These are phyloP conservation scores for Forbesichthys papilliferus DNA, from an alignment of 2,113 vertebrate genomes.

Conservation along the genomic window DNA sequence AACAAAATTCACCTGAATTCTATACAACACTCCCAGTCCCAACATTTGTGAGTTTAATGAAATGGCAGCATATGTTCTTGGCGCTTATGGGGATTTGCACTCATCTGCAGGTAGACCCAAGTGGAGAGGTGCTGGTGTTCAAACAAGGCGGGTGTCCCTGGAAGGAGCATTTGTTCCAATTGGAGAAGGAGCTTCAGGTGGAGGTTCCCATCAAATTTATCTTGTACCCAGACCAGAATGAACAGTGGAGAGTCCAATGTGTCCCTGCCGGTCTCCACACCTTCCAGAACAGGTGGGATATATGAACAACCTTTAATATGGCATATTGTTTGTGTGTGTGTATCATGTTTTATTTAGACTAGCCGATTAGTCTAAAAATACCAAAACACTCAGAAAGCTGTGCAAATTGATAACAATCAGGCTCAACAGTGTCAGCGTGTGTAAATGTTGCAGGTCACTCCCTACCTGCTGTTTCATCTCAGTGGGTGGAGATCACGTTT, in stretches of 20 bases:
- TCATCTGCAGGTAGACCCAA: conserved; percentile 81
- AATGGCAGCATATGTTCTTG: not conserved
- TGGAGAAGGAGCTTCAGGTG: conserved; percentile 82
- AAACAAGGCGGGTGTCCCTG: conserved; percentile 87
- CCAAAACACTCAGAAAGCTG: no score
- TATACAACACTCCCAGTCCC: no score
- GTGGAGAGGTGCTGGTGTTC: conserved; percentile 84
- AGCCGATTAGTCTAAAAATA: no score
- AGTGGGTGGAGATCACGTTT: no score
- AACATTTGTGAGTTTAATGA: no score
- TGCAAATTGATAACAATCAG: no score
- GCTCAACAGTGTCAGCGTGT: no score
- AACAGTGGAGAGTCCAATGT: conserved; percentile 92
- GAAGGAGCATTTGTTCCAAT: conserved; percentile 89
- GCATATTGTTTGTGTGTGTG: not conserved
- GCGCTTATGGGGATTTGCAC: not conserved
- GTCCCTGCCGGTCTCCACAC: conserved; percentile 83
- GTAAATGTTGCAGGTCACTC: no score
- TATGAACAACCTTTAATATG: not conserved
- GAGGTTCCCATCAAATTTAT: conserved; percentile 80
- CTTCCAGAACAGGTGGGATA: conserved; percentile 86
- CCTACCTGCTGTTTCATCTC: no score
- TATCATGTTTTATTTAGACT: no score
- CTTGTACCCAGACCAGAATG: conserved; percentile 82
- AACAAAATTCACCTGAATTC: no score